A percentile compares a stretch with the other conserved stretches of the same genome.
These are phyloP conservation scores for Leucopsar rothschildi DNA, from an alignment of 2,113 vertebrate genomes.

Conservation along the genomic window DNA sequence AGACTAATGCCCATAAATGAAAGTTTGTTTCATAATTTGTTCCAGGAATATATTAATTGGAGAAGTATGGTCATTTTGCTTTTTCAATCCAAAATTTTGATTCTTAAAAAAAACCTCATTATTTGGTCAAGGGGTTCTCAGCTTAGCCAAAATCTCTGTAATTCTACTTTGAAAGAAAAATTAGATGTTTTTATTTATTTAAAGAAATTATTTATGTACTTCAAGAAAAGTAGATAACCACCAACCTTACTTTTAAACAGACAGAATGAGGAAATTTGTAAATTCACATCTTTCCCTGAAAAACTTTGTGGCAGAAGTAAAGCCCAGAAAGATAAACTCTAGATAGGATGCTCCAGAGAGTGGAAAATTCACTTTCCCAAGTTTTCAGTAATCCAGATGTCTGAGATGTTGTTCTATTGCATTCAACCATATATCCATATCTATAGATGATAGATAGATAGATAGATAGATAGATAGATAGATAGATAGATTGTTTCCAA, in stretches of 20 bases:
- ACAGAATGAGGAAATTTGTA: not conserved
- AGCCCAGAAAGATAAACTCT: not conserved
- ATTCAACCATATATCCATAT: not conserved
- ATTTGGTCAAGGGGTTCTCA: not conserved
- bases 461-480: no score
- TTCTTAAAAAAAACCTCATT: not conserved
- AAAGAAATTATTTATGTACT: not conserved
- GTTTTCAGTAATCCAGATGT: not conserved
- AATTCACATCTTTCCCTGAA: not conserved
- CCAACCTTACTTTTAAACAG: not conserved
- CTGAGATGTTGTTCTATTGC: not conserved
- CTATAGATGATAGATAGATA: no score
- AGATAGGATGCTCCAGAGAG: not conserved
- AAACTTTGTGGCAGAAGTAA: not conserved
- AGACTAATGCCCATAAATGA: not conserved
- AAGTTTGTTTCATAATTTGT: not conserved
- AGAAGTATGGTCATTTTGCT: not conserved
- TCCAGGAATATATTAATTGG: not conserved
- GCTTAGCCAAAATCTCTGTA: not conserved
- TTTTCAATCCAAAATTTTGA: not conserved
- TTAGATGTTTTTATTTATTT: not conserved
- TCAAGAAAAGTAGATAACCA: not conserved
- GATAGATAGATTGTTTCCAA: not conserved
- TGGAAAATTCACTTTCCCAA: not conserved
- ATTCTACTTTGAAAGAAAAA: not conserved